Base-by-base conservation (phyloP, 1,140 invertebrate genomes). In the Notospermus geniculatus region DNA sequence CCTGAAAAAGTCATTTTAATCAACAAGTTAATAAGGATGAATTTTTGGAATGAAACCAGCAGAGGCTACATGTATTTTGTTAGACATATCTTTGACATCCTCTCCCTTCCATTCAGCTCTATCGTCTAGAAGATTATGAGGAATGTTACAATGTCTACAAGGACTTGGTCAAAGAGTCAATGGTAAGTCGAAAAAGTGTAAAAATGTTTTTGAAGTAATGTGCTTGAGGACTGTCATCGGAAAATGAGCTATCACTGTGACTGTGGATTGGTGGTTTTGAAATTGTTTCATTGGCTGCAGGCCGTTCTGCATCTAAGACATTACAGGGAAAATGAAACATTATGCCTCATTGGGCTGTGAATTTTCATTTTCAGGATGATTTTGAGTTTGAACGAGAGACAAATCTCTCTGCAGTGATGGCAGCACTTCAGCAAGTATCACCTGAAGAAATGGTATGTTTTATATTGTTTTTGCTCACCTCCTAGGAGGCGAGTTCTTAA, bases 351-450 rank as follows among this genome's bases (percentile, higher is more conserved):
- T n/a, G n/a, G n/a, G n/a, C n/a, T n/a, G n/a, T n/a, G n/a, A n/a
- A n/a, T 27, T 28, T 57, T 65, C 46, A 29, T 57, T 67, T 66
- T 29, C 86, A 88, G 71, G 94, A 97, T 84, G 93, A 97, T 59
- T 97, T 93, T 85, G 93, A 95, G 77, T 88, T 92, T 77, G 95
- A 97, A 81, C 86, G 95, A 54, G 87, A 92, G 77, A 91, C 94
- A 0, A 97, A 98, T 83, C 85, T 97, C 71, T 87, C 90, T 60
- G 95, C 95, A 17, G 93, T 93, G 57, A 84, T 91, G 45, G 90
- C 91, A 22, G 89, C 91, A 70, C 80, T 95, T n/a, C 82, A 84
- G 55, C 59, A 77, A 54, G 78, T 70, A 73, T 67, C 57, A 64
- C 62, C 63, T 11, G 58, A 67, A 62, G 71, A 78, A 60, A 59